These are phyloP conservation scores for Melieria crassipennis DNA, from an alignment of 2,888 invertebrate genomes.

Conservation along the genomic window DNA sequence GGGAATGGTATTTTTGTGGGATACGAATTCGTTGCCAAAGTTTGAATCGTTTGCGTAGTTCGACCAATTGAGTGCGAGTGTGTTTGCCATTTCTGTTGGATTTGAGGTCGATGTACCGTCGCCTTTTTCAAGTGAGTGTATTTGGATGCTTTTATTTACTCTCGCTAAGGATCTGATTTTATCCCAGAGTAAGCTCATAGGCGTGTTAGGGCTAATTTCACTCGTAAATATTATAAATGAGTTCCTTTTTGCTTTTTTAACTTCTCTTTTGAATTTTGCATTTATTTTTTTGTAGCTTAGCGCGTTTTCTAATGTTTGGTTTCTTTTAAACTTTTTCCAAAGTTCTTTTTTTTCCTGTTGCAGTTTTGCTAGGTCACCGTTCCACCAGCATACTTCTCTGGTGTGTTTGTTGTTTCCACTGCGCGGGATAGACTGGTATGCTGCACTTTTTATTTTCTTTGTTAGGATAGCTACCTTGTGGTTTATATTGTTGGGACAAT, in stretches of 20 bases:
- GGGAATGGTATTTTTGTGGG: too few relatives aligned
- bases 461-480: background rate
- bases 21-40: background rate
- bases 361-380: background rate
- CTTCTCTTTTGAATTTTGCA: conserved; percentile 22
- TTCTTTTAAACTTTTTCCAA: background rate
- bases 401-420: too few relatives aligned
- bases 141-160: background rate
- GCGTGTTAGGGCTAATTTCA: background rate
- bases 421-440: background rate
- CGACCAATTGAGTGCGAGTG: background rate
- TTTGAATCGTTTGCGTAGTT: background rate
- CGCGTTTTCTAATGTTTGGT: background rate
- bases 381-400: conserved; percentile 10
- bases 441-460: conserved; percentile 3
- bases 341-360: background rate
- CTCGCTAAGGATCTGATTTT: background rate
- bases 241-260: conserved; percentile 9
- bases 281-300: conserved; percentile 14
- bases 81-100: background rate
- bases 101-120: background rate
- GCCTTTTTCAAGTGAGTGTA: background rate
- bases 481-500: background rate
- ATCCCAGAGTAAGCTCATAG: conserved; percentile 7
- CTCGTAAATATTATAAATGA: conserved; percentile 3